Conservation (phyloP, 92 coral and sea anemone species). For the Paragorgia papillata region DNA sequence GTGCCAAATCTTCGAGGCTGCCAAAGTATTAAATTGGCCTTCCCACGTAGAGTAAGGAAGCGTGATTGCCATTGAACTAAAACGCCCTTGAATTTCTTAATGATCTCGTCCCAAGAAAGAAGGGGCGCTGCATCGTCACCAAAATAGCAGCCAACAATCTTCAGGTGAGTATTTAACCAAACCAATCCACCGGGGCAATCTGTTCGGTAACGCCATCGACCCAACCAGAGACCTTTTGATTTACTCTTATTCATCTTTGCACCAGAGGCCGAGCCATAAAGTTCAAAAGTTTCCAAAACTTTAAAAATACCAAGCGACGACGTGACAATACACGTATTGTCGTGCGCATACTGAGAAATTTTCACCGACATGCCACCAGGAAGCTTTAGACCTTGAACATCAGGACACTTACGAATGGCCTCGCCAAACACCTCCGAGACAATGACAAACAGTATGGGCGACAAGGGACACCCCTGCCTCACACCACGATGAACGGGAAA, state of each 20-base stretch:
- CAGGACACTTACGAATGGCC: not conserved
- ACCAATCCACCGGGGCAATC: constrained; percentile 16
- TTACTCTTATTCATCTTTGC: constrained; percentile 20
- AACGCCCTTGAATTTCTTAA: not conserved
- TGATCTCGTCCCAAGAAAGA: not conserved
- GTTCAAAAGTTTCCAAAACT: constrained; percentile 1
- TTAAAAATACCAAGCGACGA: not conserved
- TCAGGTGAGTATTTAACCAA: constrained; percentile 18
- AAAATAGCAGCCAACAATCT: constrained; percentile 17
- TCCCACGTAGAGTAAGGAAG: constrained; percentile 49
- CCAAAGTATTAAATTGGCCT: constrained; percentile 35
- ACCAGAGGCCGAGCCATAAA: constrained; percentile 31
- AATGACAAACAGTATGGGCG: constrained; percentile 38
- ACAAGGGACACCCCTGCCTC: constrained; percentile 40
- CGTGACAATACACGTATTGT: constrained; percentile 25
- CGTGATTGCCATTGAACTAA: constrained; percentile 38
- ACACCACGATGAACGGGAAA: constrained; percentile 30
- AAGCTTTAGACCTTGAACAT: constrained; percentile 6
- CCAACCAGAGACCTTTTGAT: constrained; percentile 50
- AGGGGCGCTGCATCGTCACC: constrained; percentile 10
- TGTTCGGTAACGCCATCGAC: constrained; percentile 10
- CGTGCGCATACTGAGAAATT: constrained; percentile 46
- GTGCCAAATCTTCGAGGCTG: constrained; percentile 43
- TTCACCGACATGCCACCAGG: constrained; percentile 10
- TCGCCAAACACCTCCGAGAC: constrained; percentile 12